phyloP scores from a whole-genome alignment of 2,797 vertebrate species.

The Chaenodraco wilsoni region DNA sequence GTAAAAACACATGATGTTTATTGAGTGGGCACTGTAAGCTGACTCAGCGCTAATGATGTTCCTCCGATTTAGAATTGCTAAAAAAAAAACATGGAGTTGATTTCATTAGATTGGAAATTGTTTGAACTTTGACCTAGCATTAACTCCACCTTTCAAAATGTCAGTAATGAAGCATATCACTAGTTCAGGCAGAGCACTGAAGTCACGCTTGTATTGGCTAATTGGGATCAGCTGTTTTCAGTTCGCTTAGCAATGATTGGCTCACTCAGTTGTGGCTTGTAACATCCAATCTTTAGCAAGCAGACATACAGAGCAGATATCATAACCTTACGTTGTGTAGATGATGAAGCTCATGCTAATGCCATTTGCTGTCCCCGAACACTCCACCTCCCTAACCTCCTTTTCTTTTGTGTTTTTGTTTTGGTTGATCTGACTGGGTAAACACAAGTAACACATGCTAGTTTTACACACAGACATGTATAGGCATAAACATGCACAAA shows the following conservation, averaged over 20 bases:
- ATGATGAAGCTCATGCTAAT: not conserved
- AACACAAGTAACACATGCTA: slow-evolving; percentile 17
- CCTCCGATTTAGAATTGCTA: not conserved
- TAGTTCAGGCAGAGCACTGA: not conserved
- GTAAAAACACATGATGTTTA: not conserved
- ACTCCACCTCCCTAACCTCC: not conserved
- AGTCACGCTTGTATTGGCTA: not conserved
- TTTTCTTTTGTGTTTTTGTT: not conserved
- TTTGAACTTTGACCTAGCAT: slow-evolving; percentile 15
- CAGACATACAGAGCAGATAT: not conserved
- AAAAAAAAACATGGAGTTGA: not conserved
- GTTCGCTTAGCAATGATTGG: slow-evolving; percentile 1
- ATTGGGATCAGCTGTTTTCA: slow-evolving; percentile 7
- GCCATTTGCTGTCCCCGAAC: not conserved
- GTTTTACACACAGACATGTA: slow-evolving; percentile 21
- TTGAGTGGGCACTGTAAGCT: not conserved
- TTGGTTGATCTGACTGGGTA: not conserved
- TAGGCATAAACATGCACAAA: slow-evolving; percentile 14
- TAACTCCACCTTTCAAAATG: slow-evolving; percentile 2
- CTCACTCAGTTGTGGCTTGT: slow-evolving; percentile 2
- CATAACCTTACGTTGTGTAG: not conserved
- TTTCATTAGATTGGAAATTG: not conserved
- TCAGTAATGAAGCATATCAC: not conserved
- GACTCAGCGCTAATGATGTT: not conserved
- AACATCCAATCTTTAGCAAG: slow-evolving; percentile 2